Percentiles rank a stretch among this genome's conserved stretches.
These are phyloP conservation scores for Tetrapedia diversipes DNA, from an alignment of 2,888 invertebrate species.

Conservation along the genomic window DNA sequence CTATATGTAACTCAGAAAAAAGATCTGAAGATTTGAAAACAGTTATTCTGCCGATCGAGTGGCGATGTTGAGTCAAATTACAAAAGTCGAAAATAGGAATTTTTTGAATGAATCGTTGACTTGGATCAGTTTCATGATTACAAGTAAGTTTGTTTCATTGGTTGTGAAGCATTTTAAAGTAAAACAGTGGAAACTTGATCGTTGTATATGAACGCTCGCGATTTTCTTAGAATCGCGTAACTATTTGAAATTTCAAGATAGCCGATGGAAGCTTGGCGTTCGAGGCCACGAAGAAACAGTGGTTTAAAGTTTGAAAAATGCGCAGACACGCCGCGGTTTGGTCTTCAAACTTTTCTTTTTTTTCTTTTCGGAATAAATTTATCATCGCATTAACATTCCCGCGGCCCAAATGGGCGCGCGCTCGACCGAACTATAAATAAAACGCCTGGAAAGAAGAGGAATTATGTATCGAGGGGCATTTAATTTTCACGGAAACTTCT, in stretches of 20 bases:
- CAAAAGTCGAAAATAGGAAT: too few species aligned
- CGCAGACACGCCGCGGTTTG: background rate
- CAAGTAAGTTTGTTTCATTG: too few species aligned
- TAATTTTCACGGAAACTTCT: conserved; percentile 44
- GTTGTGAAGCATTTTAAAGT: too few species aligned
- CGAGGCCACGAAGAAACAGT: background rate
- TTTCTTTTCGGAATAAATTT: conserved; percentile 46
- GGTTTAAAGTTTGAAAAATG: background rate
- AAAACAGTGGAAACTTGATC: background rate
- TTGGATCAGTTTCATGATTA: too few species aligned
- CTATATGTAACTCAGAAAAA: too few species aligned
- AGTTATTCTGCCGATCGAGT: too few species aligned
- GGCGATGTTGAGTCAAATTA: too few species aligned
- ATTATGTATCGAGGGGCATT: conserved; percentile 47
- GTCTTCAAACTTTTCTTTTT: conserved; percentile 24
- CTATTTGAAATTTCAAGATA: background rate
- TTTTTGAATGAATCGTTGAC: too few species aligned
- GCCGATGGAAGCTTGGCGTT: background rate
- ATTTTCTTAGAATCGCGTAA: background rate
- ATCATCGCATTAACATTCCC: conserved; percentile 50
- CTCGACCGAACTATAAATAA: conserved; percentile 48
- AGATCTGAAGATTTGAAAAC: too few species aligned
- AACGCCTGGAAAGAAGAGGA: conserved; percentile 36
- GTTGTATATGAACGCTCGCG: background rate
- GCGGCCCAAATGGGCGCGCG: conserved; percentile 24